Evolutionary conservation across 2,113 vertebrate species (phyloP).

Genomic region (Lepus timidus): DNA sequence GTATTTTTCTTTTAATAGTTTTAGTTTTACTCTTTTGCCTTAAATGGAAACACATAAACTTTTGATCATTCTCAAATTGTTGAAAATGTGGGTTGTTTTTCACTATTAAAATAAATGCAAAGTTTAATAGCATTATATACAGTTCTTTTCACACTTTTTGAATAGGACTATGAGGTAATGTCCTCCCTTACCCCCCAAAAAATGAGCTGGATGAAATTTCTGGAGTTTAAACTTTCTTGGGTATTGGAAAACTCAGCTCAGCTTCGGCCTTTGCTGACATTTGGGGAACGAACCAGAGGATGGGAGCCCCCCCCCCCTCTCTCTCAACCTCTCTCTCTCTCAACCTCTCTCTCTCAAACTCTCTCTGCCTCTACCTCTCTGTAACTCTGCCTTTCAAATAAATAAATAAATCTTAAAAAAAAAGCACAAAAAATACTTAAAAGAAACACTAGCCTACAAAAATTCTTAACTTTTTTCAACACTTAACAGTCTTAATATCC

Average conservation of each 20-base stretch:
- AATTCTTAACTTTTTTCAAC: neutral
- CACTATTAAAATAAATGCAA: neutral
- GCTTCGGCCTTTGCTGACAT: too few species aligned
- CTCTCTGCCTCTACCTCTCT: too few species aligned
- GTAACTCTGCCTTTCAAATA: too few species aligned
- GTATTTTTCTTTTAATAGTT: neutral
- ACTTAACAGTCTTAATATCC: neutral
- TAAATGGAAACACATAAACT: neutral
- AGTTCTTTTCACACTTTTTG: neutral
- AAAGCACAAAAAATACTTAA: too few species aligned
- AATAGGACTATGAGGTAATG: neutral
- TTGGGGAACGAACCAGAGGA: too few species aligned
- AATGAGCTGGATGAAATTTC: neutral
- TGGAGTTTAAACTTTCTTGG: neutral
- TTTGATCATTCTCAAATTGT: neutral
- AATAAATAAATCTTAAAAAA: too few species aligned
- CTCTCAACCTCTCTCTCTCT: too few species aligned
- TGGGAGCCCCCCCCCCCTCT: too few species aligned
- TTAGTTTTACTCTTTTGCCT: neutral
- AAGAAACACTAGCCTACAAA: neutral
- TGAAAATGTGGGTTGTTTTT: constrained; percentile 11
- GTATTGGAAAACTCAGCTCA: neutral
- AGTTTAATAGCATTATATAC: neutral
- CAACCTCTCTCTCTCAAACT: too few species aligned
- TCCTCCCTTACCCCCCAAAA: neutral